Percentiles rank a stretch among this genome's conserved stretches.
Evolutionary conservation across 2,888 invertebrate genomes (phyloP).

Genomic region (Drepanosiphum platanoidis): DNA sequence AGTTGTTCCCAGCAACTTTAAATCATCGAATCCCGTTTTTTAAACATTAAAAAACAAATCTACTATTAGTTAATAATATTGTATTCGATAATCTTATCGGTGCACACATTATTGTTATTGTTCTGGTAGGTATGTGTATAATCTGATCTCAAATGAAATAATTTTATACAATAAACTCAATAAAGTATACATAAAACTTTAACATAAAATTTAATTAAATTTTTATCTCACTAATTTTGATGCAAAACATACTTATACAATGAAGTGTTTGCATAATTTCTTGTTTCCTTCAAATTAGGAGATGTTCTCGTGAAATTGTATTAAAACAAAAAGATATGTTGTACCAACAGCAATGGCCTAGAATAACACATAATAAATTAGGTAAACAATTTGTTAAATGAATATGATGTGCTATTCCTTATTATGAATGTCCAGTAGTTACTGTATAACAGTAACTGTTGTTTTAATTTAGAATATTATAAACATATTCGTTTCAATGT

Average conservation of each 20-base stretch:
- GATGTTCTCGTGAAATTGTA: constrained; percentile 25
- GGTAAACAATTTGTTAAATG: not conserved
- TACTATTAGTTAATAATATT: no score
- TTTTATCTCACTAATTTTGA: not conserved
- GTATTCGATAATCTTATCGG: not conserved
- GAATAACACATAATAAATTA: constrained; percentile 42
- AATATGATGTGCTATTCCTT: no score
- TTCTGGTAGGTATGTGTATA: not conserved
- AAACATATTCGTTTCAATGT: not conserved
- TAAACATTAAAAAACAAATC: no score
- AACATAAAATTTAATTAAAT: not conserved
- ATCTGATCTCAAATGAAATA: not conserved
- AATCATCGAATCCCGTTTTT: no score
- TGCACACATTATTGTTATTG: not conserved
- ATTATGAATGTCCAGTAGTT: no score
- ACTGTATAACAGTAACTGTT: no score
- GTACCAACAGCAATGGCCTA: constrained; percentile 63
- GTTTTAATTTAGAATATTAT: not conserved
- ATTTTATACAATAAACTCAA: not conserved
- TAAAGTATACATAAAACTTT: not conserved
- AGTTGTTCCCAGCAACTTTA: no score
- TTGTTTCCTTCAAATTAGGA: not conserved
- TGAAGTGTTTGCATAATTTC: not conserved
- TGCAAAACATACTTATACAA: not conserved
- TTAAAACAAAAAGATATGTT: constrained; percentile 62